These are phyloP conservation scores for Leptarthrus brevirostris DNA, from an alignment of 2,888 invertebrate genomes.

Conservation along the genomic window DNA sequence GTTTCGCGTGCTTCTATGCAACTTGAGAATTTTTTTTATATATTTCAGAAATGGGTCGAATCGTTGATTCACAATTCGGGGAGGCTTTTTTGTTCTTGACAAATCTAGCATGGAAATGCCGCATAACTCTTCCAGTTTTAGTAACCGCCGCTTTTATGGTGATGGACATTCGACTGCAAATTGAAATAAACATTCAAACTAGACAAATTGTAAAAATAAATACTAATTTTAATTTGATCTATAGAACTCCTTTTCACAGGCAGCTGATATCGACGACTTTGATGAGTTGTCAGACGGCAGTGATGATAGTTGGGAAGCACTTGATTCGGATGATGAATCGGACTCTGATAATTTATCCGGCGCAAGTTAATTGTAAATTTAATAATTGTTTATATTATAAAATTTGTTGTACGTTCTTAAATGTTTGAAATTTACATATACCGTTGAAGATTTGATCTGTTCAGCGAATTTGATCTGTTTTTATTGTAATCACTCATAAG, in stretches of 20 bases:
- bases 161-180: constrained; percentile 75
- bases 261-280: constrained; percentile 28
- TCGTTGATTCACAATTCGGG: constrained; percentile 66
- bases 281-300: constrained; percentile 29
- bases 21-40: neutral
- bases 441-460: no score
- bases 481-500: no score
- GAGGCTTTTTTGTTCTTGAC: constrained; percentile 74
- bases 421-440: no score
- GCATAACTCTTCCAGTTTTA: constrained; percentile 75
- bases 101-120: constrained; percentile 78
- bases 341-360: neutral
- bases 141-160: constrained; percentile 75
- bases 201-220: constrained; percentile 66
- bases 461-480: no score
- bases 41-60: constrained; percentile 53
- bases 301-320: constrained; percentile 48
- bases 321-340: constrained; percentile 33
- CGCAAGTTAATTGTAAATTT: neutral
- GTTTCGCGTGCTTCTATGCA: neutral
- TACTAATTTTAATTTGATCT: no score
- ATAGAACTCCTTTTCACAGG: constrained; percentile 3
- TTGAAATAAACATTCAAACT: constrained; percentile 75
- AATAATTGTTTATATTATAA: neutral
- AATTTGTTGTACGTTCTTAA: neutral